These are phyloP conservation scores for Scaptomyza montana DNA, from an alignment of 1,140 invertebrate species.

Conservation along the genomic window DNA sequence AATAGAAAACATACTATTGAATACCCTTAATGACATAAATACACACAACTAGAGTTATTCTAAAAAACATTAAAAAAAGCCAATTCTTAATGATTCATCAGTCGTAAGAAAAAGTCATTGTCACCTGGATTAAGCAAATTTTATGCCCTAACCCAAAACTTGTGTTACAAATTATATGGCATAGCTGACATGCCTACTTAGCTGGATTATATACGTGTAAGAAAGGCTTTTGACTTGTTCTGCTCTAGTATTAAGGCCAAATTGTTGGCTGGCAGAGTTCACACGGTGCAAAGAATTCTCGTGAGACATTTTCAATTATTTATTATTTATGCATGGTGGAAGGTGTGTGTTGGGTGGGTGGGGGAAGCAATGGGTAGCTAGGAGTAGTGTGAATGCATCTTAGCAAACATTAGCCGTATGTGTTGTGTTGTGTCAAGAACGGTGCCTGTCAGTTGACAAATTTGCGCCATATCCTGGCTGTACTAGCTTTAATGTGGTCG, in stretches of 20 bases:
- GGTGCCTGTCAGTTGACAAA: constrained; percentile 69
- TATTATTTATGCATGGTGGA: constrained; percentile 69
- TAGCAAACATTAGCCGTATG: constrained; percentile 60
- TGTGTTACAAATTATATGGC: not conserved
- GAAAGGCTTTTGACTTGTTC: constrained; percentile 50
- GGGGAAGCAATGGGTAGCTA: not conserved
- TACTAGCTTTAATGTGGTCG: constrained; percentile 70
- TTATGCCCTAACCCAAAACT: not conserved
- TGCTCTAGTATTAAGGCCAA: constrained; percentile 76
- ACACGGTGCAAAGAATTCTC: constrained; percentile 72
- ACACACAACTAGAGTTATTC: too few species aligned
- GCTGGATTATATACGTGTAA: constrained; percentile 5
- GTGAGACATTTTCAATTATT: constrained; percentile 80
- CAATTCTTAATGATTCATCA: too few species aligned
- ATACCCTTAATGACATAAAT: constrained; percentile 14
- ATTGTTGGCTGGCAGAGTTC: constrained; percentile 75
- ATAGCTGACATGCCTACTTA: constrained; percentile 10
- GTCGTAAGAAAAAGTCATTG: too few species aligned
- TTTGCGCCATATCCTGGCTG: constrained; percentile 59
- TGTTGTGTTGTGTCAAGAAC: constrained; percentile 45
- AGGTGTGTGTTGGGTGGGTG: not conserved
- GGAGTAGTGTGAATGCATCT: constrained; percentile 6
- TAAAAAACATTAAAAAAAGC: too few species aligned
- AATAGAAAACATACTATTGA: not conserved
- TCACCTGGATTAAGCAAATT: too few species aligned